These are phyloP conservation scores for Neelides sp. DNA, from an alignment of 1,140 invertebrate genomes.

Conservation along the genomic window DNA sequence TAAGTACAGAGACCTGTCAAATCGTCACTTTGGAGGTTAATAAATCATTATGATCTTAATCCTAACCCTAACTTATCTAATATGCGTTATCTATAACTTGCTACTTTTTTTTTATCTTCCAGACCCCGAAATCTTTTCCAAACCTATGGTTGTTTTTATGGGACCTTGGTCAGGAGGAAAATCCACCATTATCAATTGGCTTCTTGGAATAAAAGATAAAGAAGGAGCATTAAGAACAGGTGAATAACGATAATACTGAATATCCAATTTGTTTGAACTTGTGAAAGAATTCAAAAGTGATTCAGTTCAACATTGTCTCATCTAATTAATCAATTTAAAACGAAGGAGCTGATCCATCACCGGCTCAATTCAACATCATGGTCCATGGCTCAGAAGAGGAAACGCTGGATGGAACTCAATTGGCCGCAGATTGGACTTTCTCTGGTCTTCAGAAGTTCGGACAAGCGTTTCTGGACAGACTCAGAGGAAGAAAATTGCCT, in stretches of 20 bases:
- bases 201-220: conserved; percentile 73
- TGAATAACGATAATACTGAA: conserved; percentile 36
- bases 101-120: conserved; percentile 3
- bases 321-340: conserved; percentile 5
- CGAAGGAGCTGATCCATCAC: conserved; percentile 79
- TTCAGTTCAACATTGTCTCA: neutral
- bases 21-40: conserved; percentile 76
- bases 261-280: neutral
- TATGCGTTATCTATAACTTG: neutral
- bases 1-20: conserved; percentile 83
- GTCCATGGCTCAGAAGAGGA: conserved; percentile 75
- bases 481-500: conserved; percentile 66
- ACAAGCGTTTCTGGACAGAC: conserved; percentile 69
- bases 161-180: conserved; percentile 93
- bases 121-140: conserved; percentile 90
- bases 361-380: conserved; percentile 83
- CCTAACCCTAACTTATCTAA: neutral
- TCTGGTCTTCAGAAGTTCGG: conserved; percentile 88
- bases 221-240: conserved; percentile 70
- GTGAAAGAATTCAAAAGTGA: neutral
- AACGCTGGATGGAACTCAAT: conserved; percentile 75
- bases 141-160: conserved; percentile 82
- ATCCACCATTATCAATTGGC: conserved; percentile 85
- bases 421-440: conserved; percentile 85
- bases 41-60: conserved; percentile 18